These are phyloP conservation scores for Porites divaricata DNA, from an alignment of 92 coral and sea anemone species.

Conservation along the genomic window DNA sequence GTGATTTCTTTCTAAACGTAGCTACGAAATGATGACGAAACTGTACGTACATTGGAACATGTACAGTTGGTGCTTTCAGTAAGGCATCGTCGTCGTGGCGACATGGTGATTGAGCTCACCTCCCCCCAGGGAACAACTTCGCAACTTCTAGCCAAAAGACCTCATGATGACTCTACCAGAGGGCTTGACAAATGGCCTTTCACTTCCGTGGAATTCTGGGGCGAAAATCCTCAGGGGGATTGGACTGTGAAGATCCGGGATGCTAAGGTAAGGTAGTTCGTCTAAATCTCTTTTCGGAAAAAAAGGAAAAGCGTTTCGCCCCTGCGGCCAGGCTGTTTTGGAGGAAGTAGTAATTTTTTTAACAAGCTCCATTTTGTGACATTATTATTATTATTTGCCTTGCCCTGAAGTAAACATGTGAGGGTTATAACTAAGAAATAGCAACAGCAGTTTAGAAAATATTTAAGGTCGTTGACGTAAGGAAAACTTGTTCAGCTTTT, in stretches of 20 bases:
- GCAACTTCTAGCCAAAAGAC: slow-evolving; percentile 60
- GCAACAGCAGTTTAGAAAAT: too few relatives aligned
- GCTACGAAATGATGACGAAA: slow-evolving; percentile 25
- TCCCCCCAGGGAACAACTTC: slow-evolving; percentile 81
- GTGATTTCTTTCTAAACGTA: background rate
- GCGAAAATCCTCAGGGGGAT: slow-evolving; percentile 73
- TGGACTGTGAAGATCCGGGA: slow-evolving; percentile 70
- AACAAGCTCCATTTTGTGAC: too few relatives aligned
- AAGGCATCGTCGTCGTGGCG: slow-evolving; percentile 76
- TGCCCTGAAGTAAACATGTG: too few relatives aligned
- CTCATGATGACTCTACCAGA: slow-evolving; percentile 36
- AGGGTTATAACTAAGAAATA: too few relatives aligned
- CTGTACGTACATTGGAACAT: slow-evolving; percentile 63
- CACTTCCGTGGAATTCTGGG: slow-evolving; percentile 79
- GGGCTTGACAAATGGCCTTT: slow-evolving; percentile 80
- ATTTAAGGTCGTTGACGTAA: too few relatives aligned
- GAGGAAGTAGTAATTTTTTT: too few relatives aligned
- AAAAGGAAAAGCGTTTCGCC: too few relatives aligned
- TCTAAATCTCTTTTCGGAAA: too few relatives aligned
- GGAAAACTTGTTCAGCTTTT: too few relatives aligned
- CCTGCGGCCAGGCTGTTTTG: too few relatives aligned
- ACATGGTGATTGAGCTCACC: slow-evolving; percentile 64
- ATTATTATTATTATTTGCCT: too few relatives aligned
- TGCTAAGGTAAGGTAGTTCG: slow-evolving; percentile 16
- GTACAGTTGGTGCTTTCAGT: slow-evolving; percentile 68